These are phyloP conservation scores for Atractosteus spatula DNA, from an alignment of 2,113 vertebrate species.

Conservation along the genomic window DNA sequence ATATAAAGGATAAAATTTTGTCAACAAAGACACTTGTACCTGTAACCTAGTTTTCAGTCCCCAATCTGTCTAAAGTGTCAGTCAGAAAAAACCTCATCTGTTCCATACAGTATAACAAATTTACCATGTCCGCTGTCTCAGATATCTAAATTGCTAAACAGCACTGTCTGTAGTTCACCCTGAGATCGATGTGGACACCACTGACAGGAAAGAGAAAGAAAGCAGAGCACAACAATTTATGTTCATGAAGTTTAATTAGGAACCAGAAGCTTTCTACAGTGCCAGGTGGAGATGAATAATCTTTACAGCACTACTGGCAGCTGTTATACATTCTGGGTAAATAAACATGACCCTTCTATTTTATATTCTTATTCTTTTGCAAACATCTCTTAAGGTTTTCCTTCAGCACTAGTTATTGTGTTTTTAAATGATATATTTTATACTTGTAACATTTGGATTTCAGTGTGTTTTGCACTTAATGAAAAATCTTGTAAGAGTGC, in stretches of 20 bases:
- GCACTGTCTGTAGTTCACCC: neutral
- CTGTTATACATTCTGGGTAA: neutral
- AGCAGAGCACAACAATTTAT: neutral
- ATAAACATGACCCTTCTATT: neutral
- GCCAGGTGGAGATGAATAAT: neutral
- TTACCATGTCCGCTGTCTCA: neutral
- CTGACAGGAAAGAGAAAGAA: neutral
- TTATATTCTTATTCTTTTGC: neutral
- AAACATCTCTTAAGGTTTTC: neutral
- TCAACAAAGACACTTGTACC: too few relatives aligned
- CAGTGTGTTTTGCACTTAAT: too few relatives aligned
- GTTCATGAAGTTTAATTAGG: constrained; percentile 2
- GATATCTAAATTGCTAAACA: neutral
- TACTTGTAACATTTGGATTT: neutral
- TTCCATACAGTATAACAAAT: neutral
- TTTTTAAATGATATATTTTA: neutral
- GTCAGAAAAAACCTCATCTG: neutral
- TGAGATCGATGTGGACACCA: neutral
- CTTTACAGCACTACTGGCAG: neutral
- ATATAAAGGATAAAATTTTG: too few relatives aligned
- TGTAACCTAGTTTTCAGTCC: too few relatives aligned
- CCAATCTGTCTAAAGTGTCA: neutral
- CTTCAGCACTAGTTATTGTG: neutral
- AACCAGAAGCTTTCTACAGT: neutral
- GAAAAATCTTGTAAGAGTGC: too few relatives aligned